Percentiles rank a stretch among this genome's conserved stretches.
These are phyloP conservation scores for Sebastes trivittatus DNA, from an alignment of 2,797 vertebrate species.

Conservation along the genomic window DNA sequence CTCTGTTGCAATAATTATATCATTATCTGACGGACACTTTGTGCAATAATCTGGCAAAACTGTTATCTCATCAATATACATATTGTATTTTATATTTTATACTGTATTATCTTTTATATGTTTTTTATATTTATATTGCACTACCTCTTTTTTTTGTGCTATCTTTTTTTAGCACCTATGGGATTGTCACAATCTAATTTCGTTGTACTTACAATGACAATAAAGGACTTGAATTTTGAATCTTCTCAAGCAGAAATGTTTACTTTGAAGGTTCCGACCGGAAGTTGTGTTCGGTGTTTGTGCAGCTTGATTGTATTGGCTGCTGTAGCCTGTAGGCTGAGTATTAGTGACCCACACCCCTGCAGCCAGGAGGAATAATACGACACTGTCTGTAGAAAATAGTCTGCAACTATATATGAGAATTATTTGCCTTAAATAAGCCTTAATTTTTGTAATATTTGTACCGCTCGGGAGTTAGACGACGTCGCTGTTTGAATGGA, in stretches of 20 bases:
- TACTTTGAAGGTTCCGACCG: slow-evolving; percentile 28
- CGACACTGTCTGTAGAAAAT: background rate
- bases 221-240: too few species aligned
- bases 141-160: too few species aligned
- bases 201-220: too few species aligned
- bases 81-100: too few species aligned
- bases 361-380: slow-evolving; percentile 9
- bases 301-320: background rate
- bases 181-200: too few species aligned
- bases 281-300: background rate
- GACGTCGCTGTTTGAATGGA: slow-evolving; percentile 2
- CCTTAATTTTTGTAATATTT: slow-evolving; percentile 13
- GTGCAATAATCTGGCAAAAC: too few species aligned
- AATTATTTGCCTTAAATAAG: slow-evolving; percentile 21
- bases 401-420: background rate
- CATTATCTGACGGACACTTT: too few species aligned
- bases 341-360: slow-evolving; percentile 16
- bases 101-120: too few species aligned
- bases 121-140: too few species aligned
- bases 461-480: background rate
- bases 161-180: too few species aligned
- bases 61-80: too few species aligned
- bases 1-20: too few species aligned
- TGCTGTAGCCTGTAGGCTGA: slow-evolving; percentile 47
- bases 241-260: background rate